Evolutionary conservation across 2,888 invertebrate species (phyloP).

Genomic region (Heliconius erato): DNA sequence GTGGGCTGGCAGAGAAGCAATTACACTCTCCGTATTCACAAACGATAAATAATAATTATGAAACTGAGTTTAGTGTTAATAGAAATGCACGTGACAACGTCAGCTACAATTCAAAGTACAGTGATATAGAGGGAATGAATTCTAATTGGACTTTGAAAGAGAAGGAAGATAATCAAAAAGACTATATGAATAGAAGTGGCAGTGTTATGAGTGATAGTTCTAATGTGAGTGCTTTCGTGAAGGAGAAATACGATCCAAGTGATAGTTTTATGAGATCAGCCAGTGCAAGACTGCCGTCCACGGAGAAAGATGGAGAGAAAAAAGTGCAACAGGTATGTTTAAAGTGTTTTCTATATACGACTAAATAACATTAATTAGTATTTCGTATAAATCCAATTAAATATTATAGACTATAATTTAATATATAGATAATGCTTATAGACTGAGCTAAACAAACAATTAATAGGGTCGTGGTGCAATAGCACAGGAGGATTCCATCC

Average conservation of each 20-base stretch:
- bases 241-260: constrained; percentile 72
- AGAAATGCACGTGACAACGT: constrained; percentile 68
- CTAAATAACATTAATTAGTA: neutral
- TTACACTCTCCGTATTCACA: constrained; percentile 79
- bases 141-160: constrained; percentile 84
- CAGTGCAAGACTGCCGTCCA: constrained; percentile 90
- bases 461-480: neutral
- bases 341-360: neutral
- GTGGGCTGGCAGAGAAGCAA: constrained; percentile 81
- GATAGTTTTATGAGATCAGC: constrained; percentile 93
- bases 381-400: neutral
- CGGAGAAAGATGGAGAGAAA: constrained; percentile 89
- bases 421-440: neutral
- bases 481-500: neutral
- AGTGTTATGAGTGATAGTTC: constrained; percentile 83
- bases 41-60: constrained; percentile 77
- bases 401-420: neutral
- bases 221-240: constrained; percentile 74
- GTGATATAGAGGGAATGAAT: constrained; percentile 74
- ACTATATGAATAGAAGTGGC: constrained; percentile 78
- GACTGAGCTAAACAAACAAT: neutral
- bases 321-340: constrained; percentile 88
- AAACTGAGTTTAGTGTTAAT: constrained; percentile 69
- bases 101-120: constrained; percentile 74
- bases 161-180: constrained; percentile 77